Evolutionary conservation across 2,888 invertebrate species (phyloP).

Genomic region (Endomychus coccineus): DNA sequence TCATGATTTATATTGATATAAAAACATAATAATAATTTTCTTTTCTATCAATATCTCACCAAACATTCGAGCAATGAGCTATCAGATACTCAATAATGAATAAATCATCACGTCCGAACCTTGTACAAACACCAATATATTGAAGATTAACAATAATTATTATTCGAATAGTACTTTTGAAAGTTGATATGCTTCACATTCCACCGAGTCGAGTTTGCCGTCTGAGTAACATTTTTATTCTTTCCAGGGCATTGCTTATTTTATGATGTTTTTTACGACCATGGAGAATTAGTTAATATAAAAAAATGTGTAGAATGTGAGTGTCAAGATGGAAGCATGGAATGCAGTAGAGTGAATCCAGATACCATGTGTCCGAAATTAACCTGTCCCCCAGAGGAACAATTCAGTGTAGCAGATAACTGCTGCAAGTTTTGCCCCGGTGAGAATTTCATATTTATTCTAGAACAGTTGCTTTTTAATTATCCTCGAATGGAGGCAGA

Average conservation of each 20-base stretch:
- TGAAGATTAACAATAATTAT: too few relatives aligned
- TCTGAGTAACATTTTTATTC: too few relatives aligned
- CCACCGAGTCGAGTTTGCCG: background rate
- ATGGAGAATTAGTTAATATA: conserved; percentile 67
- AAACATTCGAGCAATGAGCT: too few relatives aligned
- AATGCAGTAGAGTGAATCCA: conserved; percentile 65
- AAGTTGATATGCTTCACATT: background rate
- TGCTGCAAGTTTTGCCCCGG: conserved; percentile 90
- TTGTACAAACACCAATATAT: too few relatives aligned
- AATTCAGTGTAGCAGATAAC: conserved; percentile 75
- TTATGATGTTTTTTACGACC: conserved; percentile 55
- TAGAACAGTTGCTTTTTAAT: too few relatives aligned
- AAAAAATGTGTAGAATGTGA: conserved; percentile 75
- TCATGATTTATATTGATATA: too few relatives aligned
- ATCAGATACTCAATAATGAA: too few relatives aligned
- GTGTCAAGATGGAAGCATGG: conserved; percentile 76
- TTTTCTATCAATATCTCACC: too few relatives aligned
- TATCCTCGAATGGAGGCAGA: too few relatives aligned
- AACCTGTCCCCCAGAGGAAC: conserved; percentile 67
- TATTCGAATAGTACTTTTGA: background rate
- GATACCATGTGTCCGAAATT: conserved; percentile 69
- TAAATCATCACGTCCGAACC: too few relatives aligned
- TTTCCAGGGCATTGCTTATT: conserved; percentile 38
- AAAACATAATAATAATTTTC: too few relatives aligned
- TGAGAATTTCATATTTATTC: conserved; percentile 38